Conservation (phyloP, 2,797 vertebrate species). For the Microctenopoma steveboyesi region DNA sequence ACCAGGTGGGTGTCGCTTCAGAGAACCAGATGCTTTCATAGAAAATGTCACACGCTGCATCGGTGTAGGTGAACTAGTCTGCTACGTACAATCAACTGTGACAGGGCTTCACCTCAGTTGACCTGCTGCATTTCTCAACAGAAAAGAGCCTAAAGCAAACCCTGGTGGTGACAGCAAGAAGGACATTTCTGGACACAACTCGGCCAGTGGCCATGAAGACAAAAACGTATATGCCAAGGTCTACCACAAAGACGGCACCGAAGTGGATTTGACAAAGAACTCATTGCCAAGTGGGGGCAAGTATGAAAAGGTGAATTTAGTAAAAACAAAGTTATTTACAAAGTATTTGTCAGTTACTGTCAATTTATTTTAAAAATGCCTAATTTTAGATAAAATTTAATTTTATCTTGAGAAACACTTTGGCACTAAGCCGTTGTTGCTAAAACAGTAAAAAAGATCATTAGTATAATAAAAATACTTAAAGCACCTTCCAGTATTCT, state of each 20-base stretch:
- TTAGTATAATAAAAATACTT: not conserved
- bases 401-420: not conserved
- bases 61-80: not conserved
- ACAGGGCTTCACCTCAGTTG: slow-evolving; percentile 21
- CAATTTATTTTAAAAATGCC: no score
- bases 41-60: not conserved
- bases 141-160: slow-evolving; percentile 86
- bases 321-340: no score
- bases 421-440: not conserved
- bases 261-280: slow-evolving; percentile 92
- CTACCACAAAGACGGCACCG: slow-evolving; percentile 87
- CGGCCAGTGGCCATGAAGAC: slow-evolving; percentile 79
- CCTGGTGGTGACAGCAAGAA: slow-evolving; percentile 66
- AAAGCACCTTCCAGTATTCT: not conserved
- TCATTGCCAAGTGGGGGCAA: slow-evolving; percentile 90
- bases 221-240: slow-evolving; percentile 88
- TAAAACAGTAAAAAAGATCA: not conserved
- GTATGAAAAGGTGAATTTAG: slow-evolving; percentile 80
- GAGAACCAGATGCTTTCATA: not conserved
- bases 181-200: slow-evolving; percentile 77
- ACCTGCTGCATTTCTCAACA: slow-evolving; percentile 51
- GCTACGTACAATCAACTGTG: slow-evolving; percentile 10
- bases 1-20: slow-evolving; percentile 76
- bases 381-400: no score
- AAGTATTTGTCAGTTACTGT: no score